Percentiles rank a stretch among this genome's conserved stretches.
These are phyloP conservation scores for Philonicus albiceps DNA, from an alignment of 2,888 invertebrate genomes.

Conservation along the genomic window DNA sequence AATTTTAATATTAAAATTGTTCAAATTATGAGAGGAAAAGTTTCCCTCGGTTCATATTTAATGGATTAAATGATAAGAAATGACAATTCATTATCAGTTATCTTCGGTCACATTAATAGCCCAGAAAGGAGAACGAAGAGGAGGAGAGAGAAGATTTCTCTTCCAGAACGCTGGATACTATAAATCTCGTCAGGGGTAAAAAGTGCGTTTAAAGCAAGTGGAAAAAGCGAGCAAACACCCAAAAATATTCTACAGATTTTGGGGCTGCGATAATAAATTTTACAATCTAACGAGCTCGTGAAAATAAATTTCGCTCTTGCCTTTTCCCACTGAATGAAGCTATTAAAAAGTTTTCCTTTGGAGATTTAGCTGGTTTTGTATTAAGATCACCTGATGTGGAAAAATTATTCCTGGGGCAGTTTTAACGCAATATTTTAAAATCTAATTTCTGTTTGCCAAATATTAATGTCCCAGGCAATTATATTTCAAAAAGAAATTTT, in stretches of 20 bases:
- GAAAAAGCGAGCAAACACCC: not conserved
- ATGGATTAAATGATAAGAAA: constrained; percentile 15
- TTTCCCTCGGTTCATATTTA: not conserved
- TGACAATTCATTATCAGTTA: constrained; percentile 29
- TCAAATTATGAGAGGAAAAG: not conserved
- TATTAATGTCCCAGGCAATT: not conserved
- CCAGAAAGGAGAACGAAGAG: not conserved
- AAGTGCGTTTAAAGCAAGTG: not conserved
- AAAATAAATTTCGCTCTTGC: constrained; percentile 13
- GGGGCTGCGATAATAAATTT: not conserved
- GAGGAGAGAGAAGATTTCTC: not conserved
- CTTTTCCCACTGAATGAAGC: not conserved
- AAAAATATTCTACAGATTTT: constrained; percentile 13
- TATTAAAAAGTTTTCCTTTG: constrained; percentile 10
- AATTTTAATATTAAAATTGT: not conserved
- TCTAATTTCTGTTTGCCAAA: not conserved
- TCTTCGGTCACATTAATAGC: not conserved
- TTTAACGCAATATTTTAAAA: constrained; percentile 11
- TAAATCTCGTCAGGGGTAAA: not conserved
- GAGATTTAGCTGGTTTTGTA: not conserved
- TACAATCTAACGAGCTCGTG: not conserved
- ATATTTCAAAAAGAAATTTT: not conserved
- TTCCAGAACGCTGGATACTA: not conserved
- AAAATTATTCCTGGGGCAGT: not conserved
- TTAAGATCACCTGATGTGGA: not conserved